These are phyloP conservation scores for Mnemiopsis leidyi DNA, from an alignment of 37 sponge, comb jelly and placozoan species.

Conservation along the genomic window DNA sequence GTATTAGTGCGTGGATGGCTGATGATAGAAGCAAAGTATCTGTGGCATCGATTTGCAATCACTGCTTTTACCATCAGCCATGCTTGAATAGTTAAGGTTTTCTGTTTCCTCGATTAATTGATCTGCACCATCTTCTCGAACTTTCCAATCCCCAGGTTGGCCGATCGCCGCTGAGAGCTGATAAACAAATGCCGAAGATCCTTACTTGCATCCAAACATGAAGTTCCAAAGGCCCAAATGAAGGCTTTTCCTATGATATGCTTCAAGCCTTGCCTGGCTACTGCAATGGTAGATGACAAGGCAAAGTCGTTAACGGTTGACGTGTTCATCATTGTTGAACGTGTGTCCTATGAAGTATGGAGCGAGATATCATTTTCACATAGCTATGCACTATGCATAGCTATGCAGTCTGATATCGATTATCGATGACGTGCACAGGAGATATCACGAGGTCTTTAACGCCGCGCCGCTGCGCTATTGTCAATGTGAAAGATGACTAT, in stretches of 20 bases:
- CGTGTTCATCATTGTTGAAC: not conserved
- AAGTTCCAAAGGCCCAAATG: not conserved
- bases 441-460: not conserved
- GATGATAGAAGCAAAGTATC: slow-evolving; percentile 3
- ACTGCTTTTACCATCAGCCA: not conserved
- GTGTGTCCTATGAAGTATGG: slow-evolving; percentile 4
- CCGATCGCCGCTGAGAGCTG: not conserved
- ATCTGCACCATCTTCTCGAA: slow-evolving; percentile 4
- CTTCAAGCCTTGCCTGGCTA: not conserved
- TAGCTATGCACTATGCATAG: not conserved
- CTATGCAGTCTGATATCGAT: not conserved
- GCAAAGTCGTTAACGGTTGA: too few relatives aligned
- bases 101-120: not conserved
- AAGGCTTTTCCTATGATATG: not conserved
- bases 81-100: not conserved
- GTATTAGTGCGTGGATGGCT: not conserved
- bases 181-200: slow-evolving; percentile 3
- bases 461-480: not conserved
- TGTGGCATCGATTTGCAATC: not conserved
- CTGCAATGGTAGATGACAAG: slow-evolving; percentile 4
- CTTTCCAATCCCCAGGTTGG: not conserved
- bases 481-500: not conserved
- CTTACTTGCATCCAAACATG: slow-evolving; percentile 3
- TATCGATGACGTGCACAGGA: not conserved
- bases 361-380: not conserved